phyloP scores from a whole-genome alignment of 2,888 invertebrate genomes.

The Ceraclea dissimilis region DNA sequence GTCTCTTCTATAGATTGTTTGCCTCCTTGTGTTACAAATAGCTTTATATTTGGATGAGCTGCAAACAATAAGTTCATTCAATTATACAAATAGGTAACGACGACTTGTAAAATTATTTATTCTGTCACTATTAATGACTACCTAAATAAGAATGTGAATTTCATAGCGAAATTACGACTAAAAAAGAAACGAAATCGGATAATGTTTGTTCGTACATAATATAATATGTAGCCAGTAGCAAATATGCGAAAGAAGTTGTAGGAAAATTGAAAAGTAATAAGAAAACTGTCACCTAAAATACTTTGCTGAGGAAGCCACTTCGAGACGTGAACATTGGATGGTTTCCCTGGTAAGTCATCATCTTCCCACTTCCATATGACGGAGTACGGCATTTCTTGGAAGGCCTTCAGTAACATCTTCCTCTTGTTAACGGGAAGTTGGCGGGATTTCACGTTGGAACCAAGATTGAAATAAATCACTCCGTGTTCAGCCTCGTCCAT shows the following conservation, averaged over 20 bases:
- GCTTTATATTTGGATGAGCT: constrained; percentile 24
- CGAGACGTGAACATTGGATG: constrained; percentile 29
- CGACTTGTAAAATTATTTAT: too few species aligned
- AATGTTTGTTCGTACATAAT: too few species aligned
- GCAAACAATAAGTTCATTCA: too few species aligned
- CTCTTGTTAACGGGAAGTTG: constrained; percentile 28
- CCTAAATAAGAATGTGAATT: too few species aligned
- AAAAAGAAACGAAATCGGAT: too few species aligned
- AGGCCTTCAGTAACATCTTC: constrained; percentile 28
- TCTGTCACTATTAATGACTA: too few species aligned
- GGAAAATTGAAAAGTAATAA: too few species aligned
- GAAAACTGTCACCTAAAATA: constrained; percentile 32
- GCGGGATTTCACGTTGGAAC: constrained; percentile 30
- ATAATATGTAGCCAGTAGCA: too few species aligned
- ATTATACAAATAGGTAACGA: too few species aligned
- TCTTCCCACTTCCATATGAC: constrained; percentile 34
- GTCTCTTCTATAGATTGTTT: constrained; percentile 25
- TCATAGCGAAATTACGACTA: too few species aligned
- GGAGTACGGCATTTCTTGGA: constrained; percentile 29
- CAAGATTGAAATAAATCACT: constrained; percentile 32
- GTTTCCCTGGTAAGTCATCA: constrained; percentile 27
- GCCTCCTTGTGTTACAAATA: constrained; percentile 24
- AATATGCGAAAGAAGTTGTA: too few species aligned
- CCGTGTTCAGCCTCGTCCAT: constrained; percentile 28
- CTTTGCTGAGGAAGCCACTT: constrained; percentile 36